Base-by-base conservation (phyloP, 1,140 invertebrate genomes). In the Harpegnathos saltator region DNA sequence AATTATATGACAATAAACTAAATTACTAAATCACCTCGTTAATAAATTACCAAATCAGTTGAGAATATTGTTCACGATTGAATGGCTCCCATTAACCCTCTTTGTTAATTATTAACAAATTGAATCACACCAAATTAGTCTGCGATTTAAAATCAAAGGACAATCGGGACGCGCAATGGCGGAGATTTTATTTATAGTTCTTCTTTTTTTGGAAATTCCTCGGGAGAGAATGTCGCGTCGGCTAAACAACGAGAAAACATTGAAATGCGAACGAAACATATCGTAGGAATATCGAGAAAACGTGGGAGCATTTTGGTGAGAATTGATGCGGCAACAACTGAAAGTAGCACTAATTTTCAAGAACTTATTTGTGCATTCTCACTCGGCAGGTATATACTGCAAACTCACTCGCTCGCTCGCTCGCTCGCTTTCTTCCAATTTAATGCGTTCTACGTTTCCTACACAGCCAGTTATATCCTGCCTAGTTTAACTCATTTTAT, bases 51-150 rank as follows among this genome's bases (percentile, higher is more conserved):
- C 24, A 69, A 69, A 80, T 80, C 22, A 69, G 63, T 22, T 69
- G 75, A 80, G 75, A 68, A 58, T 58, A 80, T 59, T 78, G 65
- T 80, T 12, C 29, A 52, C 14, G 44, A 58, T 78, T 69, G 22
- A 69, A 44, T 48, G 38, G 33, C 17, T 69, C n/a, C n/a, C 63
- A 80, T 80, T 80, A 59, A 38, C 33, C 33, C 52, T 69, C 17
- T 80, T 80, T 80, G 33, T 80, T 71, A 71, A 69, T 80, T 69
- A 80, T 48, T 59, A 58, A 14, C 33, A 58, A 80, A 80, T 80
- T 58, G 22, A 71, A 58, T 63, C 19, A 15, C 48, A 15, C 48
- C 9, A 15, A 77, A 15, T 66, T 65, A 26, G 48, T 14, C 63
- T 24, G 14, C 19, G 4, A 77, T 66, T 52, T 26, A 68, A 54